Percentiles rank a stretch among this genome's conserved stretches.
phyloP scores from a whole-genome alignment of 2,797 vertebrate genomes.

The Micropoecilia bifurca region DNA sequence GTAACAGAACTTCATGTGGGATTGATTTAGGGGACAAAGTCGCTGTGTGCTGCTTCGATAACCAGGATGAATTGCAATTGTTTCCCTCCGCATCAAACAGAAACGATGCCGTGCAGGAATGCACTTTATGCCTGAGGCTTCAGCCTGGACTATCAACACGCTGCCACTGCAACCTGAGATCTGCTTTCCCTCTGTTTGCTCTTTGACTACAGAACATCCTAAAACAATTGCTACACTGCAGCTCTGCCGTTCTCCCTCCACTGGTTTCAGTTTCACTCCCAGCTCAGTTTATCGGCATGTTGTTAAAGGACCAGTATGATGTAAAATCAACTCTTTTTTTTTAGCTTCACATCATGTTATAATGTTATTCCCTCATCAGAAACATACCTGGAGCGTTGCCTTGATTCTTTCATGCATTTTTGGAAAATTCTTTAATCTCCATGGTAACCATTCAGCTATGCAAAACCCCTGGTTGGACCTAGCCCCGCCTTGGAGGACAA shows the following conservation, averaged over 20 bases:
- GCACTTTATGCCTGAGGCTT: conserved; percentile 30
- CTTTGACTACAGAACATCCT: neutral
- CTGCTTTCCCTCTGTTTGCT: neutral
- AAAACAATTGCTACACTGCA: neutral
- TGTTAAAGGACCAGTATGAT: neutral
- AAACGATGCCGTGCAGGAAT: conserved; percentile 57
- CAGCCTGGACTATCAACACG: neutral
- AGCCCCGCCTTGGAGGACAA: too few species aligned
- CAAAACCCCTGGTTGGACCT: too few species aligned
- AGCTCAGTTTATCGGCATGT: neutral
- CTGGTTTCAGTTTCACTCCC: neutral
- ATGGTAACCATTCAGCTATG: too few species aligned
- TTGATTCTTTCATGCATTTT: too few species aligned
- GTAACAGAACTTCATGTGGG: conserved; percentile 46
- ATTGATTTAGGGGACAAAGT: conserved; percentile 42
- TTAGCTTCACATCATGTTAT: too few species aligned
- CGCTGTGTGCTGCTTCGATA: conserved; percentile 13
- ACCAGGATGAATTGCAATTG: conserved; percentile 30
- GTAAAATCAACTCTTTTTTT: too few species aligned
- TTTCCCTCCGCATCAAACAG: conserved; percentile 14
- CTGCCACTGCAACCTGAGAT: neutral
- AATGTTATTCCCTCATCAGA: too few species aligned
- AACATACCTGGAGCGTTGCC: too few species aligned
- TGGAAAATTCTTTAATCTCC: too few species aligned
- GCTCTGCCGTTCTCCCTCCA: neutral